A percentile compares a stretch with the other conserved stretches of the same genome.
Evolutionary conservation across 2,888 invertebrate species (phyloP).

Genomic region (Empis livida): DNA sequence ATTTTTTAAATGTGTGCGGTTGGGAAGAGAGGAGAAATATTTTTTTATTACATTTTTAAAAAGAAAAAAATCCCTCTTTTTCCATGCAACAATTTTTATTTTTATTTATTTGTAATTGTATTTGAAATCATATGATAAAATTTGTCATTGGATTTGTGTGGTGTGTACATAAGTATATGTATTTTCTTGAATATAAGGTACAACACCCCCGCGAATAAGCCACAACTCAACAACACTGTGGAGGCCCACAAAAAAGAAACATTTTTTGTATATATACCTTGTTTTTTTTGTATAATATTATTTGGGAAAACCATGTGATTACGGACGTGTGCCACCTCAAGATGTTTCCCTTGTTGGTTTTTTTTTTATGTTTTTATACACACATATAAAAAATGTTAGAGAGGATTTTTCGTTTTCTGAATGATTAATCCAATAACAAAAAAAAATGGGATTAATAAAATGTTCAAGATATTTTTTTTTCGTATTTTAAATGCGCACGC

Average conservation of each 20-base stretch:
- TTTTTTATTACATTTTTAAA: too few species aligned
- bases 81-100: background rate
- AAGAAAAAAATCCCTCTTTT: conserved; percentile 1
- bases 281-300: conserved; percentile 7
- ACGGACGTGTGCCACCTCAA: conserved; percentile 10
- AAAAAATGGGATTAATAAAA: too few species aligned
- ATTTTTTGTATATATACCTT: conserved; percentile 7
- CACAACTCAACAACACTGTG: conserved; percentile 26
- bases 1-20: too few species aligned
- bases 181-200: conserved; percentile 6
- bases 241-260: conserved; percentile 25
- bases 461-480: too few species aligned
- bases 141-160: conserved; percentile 12
- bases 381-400: background rate
- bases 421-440: too few species aligned
- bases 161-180: background rate
- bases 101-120: conserved; percentile 1
- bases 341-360: conserved; percentile 6
- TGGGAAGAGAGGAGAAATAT: too few species aligned
- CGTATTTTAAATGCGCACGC: too few species aligned
- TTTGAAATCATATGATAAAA: conserved; percentile 7
- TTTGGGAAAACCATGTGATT: conserved; percentile 6
- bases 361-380: conserved; percentile 1
- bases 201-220: conserved; percentile 24
- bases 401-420: too few species aligned